phyloP scores from a whole-genome alignment of 2,797 vertebrate genomes.

The Anniella stebbinsi region DNA sequence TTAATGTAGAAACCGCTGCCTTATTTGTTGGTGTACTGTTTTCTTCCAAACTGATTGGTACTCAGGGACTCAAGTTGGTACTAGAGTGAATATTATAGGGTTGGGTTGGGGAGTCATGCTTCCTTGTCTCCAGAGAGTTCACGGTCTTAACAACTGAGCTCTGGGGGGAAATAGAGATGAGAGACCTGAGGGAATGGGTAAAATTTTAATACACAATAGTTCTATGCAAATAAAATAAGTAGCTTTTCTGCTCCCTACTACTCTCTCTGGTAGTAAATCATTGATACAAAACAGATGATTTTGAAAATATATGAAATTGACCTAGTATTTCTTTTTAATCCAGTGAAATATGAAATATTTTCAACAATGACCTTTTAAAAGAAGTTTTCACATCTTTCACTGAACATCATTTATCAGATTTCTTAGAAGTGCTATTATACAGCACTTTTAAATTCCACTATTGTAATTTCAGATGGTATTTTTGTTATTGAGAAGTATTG shows the following conservation, averaged over 20 bases:
- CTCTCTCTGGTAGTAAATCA: background rate
- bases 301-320: background rate
- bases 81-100: background rate
- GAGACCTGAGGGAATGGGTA: background rate
- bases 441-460: background rate
- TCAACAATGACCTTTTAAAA: background rate
- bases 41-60: background rate
- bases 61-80: background rate
- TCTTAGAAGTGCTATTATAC: background rate
- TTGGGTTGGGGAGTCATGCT: background rate
- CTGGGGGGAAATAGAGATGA: background rate
- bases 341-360: background rate
- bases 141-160: background rate
- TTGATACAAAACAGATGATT: background rate
- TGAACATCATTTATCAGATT: background rate
- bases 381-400: background rate
- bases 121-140: background rate
- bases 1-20: background rate
- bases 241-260: too few species aligned
- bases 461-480: conserved; percentile 23
- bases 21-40: background rate
- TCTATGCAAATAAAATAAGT: background rate
- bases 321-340: background rate
- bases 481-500: background rate
- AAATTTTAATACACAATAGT: background rate